Evolutionary conservation across 2,888 invertebrate genomes (phyloP).

Genomic region (Minunthozetes semirufus): DNA sequence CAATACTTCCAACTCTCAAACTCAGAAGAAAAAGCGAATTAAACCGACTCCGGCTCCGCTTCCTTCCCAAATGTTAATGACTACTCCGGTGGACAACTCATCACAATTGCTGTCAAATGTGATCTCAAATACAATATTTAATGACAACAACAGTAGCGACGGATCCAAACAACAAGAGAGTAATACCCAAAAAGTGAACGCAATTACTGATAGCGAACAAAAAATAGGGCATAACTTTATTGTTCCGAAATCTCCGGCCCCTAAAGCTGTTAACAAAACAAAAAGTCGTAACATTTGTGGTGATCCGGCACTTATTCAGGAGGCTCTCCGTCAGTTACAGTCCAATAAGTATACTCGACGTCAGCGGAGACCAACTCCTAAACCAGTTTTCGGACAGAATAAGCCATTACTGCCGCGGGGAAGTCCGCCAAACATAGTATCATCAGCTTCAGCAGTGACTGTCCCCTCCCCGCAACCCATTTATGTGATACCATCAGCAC

Average conservation of each 20-base stretch:
- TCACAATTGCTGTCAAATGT: slow-evolving; percentile 34
- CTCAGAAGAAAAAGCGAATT: slow-evolving; percentile 28
- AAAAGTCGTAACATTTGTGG: slow-evolving; percentile 1
- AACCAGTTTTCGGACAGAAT: slow-evolving; percentile 25
- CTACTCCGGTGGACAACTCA: neutral
- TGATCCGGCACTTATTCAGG: slow-evolving; percentile 35
- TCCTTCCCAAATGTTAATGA: neutral
- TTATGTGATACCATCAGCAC: neutral
- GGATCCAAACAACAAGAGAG: neutral
- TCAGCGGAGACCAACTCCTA: slow-evolving; percentile 25
- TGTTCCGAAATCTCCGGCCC: neutral
- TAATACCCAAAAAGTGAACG: neutral
- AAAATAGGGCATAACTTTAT: neutral
- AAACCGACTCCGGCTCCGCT: slow-evolving; percentile 16
- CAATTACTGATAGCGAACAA: neutral
- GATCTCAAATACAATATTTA: slow-evolving; percentile 35
- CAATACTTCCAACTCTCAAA: neutral
- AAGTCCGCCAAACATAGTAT: neutral
- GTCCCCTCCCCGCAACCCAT: neutral
- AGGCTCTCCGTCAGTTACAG: slow-evolving; percentile 35
- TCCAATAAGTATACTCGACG: slow-evolving; percentile 20
- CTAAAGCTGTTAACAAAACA: neutral
- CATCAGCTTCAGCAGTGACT: neutral
- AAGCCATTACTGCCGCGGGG: slow-evolving; percentile 16
- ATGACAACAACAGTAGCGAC: slow-evolving; percentile 18